Base-by-base conservation (phyloP, 2,888 invertebrate species). In the Orgyia antiqua region DNA sequence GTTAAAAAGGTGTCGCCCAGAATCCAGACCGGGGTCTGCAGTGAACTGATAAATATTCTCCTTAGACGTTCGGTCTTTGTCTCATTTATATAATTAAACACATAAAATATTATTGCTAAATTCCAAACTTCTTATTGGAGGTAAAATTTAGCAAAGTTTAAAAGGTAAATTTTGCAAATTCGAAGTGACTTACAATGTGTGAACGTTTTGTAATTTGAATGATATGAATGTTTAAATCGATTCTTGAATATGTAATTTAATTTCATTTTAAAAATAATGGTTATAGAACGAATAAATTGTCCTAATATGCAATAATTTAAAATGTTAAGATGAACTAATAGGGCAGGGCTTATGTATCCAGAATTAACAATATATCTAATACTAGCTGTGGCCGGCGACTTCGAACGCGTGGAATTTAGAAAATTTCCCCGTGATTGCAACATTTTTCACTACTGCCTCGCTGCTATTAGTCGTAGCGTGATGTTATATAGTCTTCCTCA, bases 1-100 rank as follows among this genome's bases (percentile, higher is more conserved):
- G 66, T 71, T 73, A 75, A 77, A 78, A 80, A 80, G 75, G 79
- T 79, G 79, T 77, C 78, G 68, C 55, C 58, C 61, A 51, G 63
- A 51, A 60, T 61, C 60, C 59, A 51, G 51, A 53, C 55, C 60
- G 64, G n/a, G 68, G 74, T 67, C 80, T 83, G 80, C 65, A 59
- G 56, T 50, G 53, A 42, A 43, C 74, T 78, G 82, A 83, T 83
- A 82, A 82, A 78, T 79, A 72, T 69, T 63, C 66, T 63, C 42
- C 47, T 61, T 51, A 70, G 61, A 62, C 67, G 51, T 41, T 53
- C 45, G 54, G 47, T 49, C 51, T 40, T 40, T 42, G 29, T 61
- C 63, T 67, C 52, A 69, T 75, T 71, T 70, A 65, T 74, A 73
- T 70, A 66, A 68, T 69, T 75, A 72, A 67, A 66, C 55, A 60